Conservation (phyloP, 2,888 invertebrate species). For the Pristionchus exspectatus region DNA sequence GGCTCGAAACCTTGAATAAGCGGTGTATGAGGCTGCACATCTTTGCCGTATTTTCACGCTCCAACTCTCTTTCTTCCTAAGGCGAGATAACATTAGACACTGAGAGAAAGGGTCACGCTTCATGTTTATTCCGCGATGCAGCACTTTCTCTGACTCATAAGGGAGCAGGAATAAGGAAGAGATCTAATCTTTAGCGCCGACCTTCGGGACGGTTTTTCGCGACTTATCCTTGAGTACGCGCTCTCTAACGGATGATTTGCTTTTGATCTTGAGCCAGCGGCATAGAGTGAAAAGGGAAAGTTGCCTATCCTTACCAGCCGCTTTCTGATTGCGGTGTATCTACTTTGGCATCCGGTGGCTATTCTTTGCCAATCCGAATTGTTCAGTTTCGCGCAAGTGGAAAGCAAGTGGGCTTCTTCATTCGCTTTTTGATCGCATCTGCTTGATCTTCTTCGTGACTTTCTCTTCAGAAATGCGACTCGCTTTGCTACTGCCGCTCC, state of each 20-base stretch:
- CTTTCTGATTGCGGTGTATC: background rate
- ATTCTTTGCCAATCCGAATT: background rate
- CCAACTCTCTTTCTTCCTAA: background rate
- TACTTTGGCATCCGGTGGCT: background rate
- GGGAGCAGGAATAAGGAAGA: too few species aligned
- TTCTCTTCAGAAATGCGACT: slow-evolving; percentile 13
- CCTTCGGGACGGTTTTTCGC: background rate
- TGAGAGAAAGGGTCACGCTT: background rate
- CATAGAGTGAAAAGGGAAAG: background rate
- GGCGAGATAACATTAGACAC: background rate
- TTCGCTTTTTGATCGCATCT: background rate
- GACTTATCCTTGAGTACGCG: slow-evolving; percentile 4
- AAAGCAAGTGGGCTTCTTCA: background rate
- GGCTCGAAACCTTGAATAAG: background rate
- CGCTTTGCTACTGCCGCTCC: background rate
- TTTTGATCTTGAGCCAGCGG: background rate
- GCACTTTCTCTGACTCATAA: too few species aligned
- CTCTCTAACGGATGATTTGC: background rate
- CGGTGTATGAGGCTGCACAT: background rate
- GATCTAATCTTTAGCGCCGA: background rate
- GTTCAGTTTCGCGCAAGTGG: background rate
- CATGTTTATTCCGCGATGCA: too few species aligned
- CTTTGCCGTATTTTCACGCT: too few species aligned
- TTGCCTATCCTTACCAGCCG: background rate
- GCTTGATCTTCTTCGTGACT: background rate